Conservation (phyloP, 2,797 vertebrate genomes). For the Lophotriccus pileatus region DNA sequence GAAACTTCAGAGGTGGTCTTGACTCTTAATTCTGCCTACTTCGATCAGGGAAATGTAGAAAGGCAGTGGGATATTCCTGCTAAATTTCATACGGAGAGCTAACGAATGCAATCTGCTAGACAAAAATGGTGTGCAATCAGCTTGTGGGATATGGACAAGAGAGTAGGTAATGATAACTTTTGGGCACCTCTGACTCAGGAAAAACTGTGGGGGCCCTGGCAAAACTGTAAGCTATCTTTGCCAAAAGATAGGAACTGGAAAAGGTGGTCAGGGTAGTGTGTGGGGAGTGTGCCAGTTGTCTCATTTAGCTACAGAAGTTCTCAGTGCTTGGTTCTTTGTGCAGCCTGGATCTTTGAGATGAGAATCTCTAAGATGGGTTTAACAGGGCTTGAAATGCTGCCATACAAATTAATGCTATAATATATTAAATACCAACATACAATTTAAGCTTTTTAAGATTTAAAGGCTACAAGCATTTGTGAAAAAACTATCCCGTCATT, state of each 20-base stretch:
- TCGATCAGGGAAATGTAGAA: not conserved
- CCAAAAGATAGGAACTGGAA: not conserved
- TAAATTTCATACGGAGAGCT: not conserved
- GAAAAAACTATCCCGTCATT: slow-evolving; percentile 20
- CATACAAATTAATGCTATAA: not conserved
- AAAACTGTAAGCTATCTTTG: not conserved
- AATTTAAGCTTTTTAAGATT: slow-evolving; percentile 9
- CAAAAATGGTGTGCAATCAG: accelerated
- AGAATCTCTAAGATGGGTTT: not conserved
- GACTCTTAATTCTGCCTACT: not conserved
- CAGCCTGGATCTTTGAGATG: not conserved
- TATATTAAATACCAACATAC: not conserved
- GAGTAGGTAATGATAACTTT: not conserved
- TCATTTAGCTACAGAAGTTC: not conserved
- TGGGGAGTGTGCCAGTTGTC: not conserved
- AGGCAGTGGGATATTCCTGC: not conserved
- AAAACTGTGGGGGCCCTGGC: not conserved
- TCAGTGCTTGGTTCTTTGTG: not conserved
- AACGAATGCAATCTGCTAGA: not conserved
- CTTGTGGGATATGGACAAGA: not conserved
- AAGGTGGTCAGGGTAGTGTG: not conserved
- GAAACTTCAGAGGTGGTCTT: not conserved
- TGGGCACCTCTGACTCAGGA: not conserved
- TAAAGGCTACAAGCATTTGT: not conserved
- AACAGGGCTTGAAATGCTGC: not conserved